Conservation (phyloP, 92 coral and sea anemone species). For the Siderastrea siderea region DNA sequence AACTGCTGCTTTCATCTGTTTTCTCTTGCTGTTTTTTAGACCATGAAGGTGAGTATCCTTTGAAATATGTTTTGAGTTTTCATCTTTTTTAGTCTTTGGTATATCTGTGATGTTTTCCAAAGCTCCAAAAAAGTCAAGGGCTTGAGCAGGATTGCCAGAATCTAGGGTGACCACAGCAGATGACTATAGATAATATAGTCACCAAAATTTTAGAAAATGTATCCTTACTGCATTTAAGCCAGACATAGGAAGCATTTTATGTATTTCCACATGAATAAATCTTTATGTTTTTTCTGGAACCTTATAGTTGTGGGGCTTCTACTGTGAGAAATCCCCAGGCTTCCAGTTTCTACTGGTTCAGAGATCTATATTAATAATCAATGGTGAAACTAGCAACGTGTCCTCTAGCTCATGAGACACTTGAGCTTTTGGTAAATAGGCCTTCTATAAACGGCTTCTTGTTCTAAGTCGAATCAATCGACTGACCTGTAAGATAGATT, state of each 20-base stretch:
- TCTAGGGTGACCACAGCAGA: slow-evolving; percentile 11
- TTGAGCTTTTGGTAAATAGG: too few species aligned
- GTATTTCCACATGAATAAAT: neutral
- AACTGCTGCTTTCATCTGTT: slow-evolving; percentile 11
- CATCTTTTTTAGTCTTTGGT: neutral
- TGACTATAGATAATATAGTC: neutral
- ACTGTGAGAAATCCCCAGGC: too few species aligned
- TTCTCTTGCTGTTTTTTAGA: neutral
- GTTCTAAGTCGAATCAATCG: too few species aligned
- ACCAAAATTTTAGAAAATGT: neutral
- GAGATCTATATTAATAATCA: too few species aligned
- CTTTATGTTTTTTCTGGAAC: neutral
- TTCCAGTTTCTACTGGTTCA: too few species aligned
- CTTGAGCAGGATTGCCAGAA: slow-evolving; percentile 68
- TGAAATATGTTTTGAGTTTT: neutral
- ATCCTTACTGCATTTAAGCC: neutral
- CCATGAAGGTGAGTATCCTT: neutral
- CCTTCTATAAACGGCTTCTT: too few species aligned
- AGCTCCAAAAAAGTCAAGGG: slow-evolving; percentile 90
- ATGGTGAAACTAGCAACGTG: too few species aligned
- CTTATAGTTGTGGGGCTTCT: too few species aligned
- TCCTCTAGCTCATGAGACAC: too few species aligned
- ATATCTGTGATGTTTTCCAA: neutral
- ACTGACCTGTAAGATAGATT: too few species aligned
- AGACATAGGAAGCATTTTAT: neutral